Percentiles rank a stretch among this genome's conserved stretches.
Conservation (phyloP, 2,888 invertebrate species). For the Omphaloscelis lunosa region DNA sequence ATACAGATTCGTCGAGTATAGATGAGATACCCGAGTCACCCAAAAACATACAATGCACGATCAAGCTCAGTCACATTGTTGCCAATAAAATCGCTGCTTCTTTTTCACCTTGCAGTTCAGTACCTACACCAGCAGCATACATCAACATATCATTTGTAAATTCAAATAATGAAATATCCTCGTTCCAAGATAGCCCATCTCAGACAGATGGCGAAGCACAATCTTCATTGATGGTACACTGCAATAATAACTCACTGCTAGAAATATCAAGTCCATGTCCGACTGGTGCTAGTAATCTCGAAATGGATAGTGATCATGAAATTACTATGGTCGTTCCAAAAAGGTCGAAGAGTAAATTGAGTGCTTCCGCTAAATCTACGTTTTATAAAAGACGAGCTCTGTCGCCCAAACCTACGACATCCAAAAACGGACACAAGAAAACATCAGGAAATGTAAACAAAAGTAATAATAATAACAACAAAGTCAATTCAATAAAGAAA, state of each 20-base stretch:
- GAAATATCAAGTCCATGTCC: constrained; percentile 8
- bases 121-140: no score
- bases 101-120: no score
- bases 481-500: background rate
- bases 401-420: background rate
- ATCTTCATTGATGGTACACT: background rate
- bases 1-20: no score
- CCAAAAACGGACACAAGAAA: background rate
- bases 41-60: no score
- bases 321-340: background rate
- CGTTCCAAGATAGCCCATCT: no score
- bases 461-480: background rate
- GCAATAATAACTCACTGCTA: background rate
- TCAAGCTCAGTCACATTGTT: no score
- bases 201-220: no score
- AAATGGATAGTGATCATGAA: constrained; percentile 5
- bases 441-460: background rate
- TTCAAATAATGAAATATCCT: no score
- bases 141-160: background rate
- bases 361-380: background rate
- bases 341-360: background rate
- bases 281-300: background rate
- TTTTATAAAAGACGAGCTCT: constrained; percentile 1
- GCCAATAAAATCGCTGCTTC: no score
- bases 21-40: no score